Conservation (phyloP, 2,888 invertebrate species). For the Drosophila atripex region DNA sequence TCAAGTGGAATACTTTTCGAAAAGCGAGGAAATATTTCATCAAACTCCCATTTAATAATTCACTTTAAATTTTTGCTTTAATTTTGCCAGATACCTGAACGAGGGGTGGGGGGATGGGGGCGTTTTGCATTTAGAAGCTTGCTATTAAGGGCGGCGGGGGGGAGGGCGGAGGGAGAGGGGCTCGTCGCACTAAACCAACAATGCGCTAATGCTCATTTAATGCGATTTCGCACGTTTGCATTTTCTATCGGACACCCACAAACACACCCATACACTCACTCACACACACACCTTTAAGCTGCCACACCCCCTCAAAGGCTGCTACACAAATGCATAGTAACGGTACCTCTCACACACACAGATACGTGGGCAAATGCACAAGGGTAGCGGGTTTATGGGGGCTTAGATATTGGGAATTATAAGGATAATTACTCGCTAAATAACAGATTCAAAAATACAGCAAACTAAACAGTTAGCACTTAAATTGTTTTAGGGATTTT, state of each 20-base stretch:
- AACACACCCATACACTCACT: constrained; percentile 16
- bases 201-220: constrained; percentile 79
- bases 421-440: neutral
- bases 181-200: constrained; percentile 60
- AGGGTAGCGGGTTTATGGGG: neutral
- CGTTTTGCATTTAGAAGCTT: neutral
- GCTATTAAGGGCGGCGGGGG: neutral
- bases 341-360: constrained; percentile 9
- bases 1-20: neutral
- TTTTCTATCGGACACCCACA: constrained; percentile 48
- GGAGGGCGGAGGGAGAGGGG: neutral
- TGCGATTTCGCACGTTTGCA: constrained; percentile 75
- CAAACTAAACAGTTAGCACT: neutral
- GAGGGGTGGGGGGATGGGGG: neutral
- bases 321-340: neutral
- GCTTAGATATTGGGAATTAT: neutral
- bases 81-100: neutral
- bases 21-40: neutral
- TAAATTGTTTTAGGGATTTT: neutral
- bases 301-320: constrained; percentile 1
- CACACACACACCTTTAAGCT: neutral
- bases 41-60: constrained; percentile 1
- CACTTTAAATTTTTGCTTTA: constrained; percentile 18
- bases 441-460: neutral
- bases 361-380: constrained; percentile 1